Base-by-base conservation (phyloP, 2,113 vertebrate species). In the Motacilla tschutschensis region DNA sequence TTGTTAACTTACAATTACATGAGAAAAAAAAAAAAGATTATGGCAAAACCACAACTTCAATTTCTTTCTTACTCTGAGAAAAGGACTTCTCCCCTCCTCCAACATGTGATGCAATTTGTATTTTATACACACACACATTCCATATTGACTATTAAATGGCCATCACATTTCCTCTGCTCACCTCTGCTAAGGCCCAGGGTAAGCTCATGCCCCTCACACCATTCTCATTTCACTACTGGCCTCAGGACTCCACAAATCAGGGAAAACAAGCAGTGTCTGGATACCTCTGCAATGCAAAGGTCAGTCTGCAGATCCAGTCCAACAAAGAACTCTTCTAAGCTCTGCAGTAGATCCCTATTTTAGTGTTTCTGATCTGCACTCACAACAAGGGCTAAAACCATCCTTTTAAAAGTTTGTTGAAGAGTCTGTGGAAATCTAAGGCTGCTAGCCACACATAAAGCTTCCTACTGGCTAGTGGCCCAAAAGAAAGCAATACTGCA, bases 281-380 rank as follows among this genome's bases (percentile, higher is more conserved):
- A 25, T 36, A 47, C 19, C 2, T 3, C 50, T 69, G 83, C 0
- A 1, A 50, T 17, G 22, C n/a, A 58, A 59, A 33, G 0, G 6
- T 29, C 48, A 21, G 29, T 9, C 41, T 74, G 53, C 41, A 74
- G 58, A 72, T 57, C 20, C 46, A 60, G 76, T 5, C 48, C 78
- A 80, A 85, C 36, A 71, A 79, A 90, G 26, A 82, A 33, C n/a
- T 73, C 1, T 17, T 11, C 89, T 62, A 36, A 85, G 44, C 53
- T 74, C 60, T 57, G 73, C 38, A 48, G 62, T 26, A 64, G 28
- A 87, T 71, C 26, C 9, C 57, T 54, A 59, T 50, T 81, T 75
- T 33, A 53, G 17, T 3, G 24, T 28, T 89, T 75, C 55, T 3
- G 2, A 69, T 10, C 31, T 55, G 28, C 18, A 31, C 51, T 36